These are phyloP conservation scores for Temnothorax nylanderi DNA, from an alignment of 1,140 invertebrate species.

Conservation along the genomic window DNA sequence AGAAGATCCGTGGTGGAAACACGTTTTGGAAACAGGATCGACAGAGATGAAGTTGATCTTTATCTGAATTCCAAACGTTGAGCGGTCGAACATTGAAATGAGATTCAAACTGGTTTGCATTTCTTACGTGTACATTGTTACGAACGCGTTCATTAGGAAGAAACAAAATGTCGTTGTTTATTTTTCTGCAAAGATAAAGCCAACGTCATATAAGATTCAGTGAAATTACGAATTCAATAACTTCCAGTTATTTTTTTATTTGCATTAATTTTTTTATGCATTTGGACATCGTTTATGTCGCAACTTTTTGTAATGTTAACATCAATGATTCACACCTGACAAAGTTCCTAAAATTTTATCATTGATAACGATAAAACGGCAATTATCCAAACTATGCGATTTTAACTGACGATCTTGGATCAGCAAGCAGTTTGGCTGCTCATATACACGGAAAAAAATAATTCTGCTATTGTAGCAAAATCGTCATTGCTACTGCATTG, in stretches of 20 bases:
- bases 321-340: constrained; percentile 62
- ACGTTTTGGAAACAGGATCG: neutral
- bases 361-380: constrained; percentile 16
- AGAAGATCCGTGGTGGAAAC: neutral
- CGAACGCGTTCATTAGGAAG: neutral
- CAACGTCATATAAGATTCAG: neutral
- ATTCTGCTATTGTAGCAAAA: neutral
- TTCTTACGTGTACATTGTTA: neutral
- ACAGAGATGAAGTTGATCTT: neutral
- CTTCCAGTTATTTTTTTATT: constrained; percentile 57
- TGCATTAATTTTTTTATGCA: constrained; percentile 68
- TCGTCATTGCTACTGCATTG: too few species aligned
- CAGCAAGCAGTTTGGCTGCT: neutral
- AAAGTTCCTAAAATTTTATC: constrained; percentile 55
- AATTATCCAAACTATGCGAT: neutral
- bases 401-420: constrained; percentile 38
- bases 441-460: neutral
- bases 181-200: neutral
- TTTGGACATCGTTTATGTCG: constrained; percentile 65
- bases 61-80: neutral
- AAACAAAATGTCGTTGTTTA: neutral
- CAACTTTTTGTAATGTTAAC: constrained; percentile 64
- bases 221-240: neutral
- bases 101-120: neutral
- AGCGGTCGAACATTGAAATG: neutral